A percentile compares a stretch with the other conserved stretches of the same genome.
These are phyloP conservation scores for Ridgeia piscesae DNA, from an alignment of 1,140 invertebrate genomes.

Conservation along the genomic window DNA sequence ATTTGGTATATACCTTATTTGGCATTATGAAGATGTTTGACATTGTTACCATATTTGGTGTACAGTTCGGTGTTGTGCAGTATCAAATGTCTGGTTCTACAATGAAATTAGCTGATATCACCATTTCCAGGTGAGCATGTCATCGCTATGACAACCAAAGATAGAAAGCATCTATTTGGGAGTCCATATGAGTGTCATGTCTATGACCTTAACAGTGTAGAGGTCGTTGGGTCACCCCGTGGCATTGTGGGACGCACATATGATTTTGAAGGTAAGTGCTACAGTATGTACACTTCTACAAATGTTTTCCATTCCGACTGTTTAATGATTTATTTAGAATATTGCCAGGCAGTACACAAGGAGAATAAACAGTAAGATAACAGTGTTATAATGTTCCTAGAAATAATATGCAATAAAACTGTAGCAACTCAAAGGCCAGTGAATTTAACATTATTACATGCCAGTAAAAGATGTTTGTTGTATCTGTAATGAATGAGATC, in stretches of 20 bases:
- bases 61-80: background rate
- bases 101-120: background rate
- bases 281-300: constrained; percentile 34
- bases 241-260: constrained; percentile 48
- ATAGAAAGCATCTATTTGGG: constrained; percentile 68
- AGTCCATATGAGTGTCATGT: constrained; percentile 93
- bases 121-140: background rate
- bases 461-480: background rate
- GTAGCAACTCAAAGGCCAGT: no score
- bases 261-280: constrained; percentile 51
- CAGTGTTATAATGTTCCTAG: background rate
- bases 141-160: background rate
- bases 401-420: background rate
- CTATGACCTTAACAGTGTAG: constrained; percentile 79
- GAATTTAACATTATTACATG: no score
- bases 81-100: background rate
- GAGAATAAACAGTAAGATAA: background rate
- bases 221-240: constrained; percentile 58
- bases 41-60: background rate
- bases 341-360: background rate
- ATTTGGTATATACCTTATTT: background rate
- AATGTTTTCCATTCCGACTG: constrained; percentile 35
- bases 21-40: background rate
- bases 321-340: constrained; percentile 52
- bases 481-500: background rate